Evolutionary conservation across 2,888 invertebrate species (phyloP), one percentile per base, ranked within the genome.

Genomic region (Polietes domitor): DNA sequence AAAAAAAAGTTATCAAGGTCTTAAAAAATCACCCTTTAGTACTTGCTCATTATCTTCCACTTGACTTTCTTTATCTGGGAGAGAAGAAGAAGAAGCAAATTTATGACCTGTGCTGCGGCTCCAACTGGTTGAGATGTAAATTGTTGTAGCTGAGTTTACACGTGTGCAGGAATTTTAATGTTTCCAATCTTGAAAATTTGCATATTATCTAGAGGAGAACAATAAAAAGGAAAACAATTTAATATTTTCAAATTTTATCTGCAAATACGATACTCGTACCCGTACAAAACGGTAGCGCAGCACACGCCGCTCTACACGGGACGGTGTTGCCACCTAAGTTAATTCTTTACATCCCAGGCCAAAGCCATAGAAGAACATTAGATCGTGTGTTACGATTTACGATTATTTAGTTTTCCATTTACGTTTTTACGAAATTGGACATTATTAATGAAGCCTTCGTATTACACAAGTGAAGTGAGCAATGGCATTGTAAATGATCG

Each of bases 141-240:
- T 80, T 74, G 47, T 72, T 71, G 68, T 77, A 82, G 73, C 78
- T 81, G 80, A 61, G 73, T 70, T 73, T 82, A 78, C 85, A 82
- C 82, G 80, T 82, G 85, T 85, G 80, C 85, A 77, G 74, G 85
- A 85, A 82, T 83, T 83, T 83, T 73, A 75, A 80, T 77, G 61
- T 83, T 83, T 77, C 63, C 77, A 77, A 83, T 83, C 83, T 80
- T 43, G 12, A 26, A 80, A 80, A 83, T 83, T 83, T 75, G 70
- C 80, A 83, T 83, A 74, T 80, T 77, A 83, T 83, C 83, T 83
- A 71, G 70, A 53, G 53, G 68, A 75, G 55, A 71, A 71, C 75
- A 12, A 58, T 28, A 58, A 65, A 17, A 53, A 55, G 24, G 43
- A 65, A 80, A 77, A 80, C 61, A 53, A 74, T 77, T 74, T 73